phyloP scores from a whole-genome alignment of 2,797 vertebrate genomes.

The Lagorchestes hirsutus region DNA sequence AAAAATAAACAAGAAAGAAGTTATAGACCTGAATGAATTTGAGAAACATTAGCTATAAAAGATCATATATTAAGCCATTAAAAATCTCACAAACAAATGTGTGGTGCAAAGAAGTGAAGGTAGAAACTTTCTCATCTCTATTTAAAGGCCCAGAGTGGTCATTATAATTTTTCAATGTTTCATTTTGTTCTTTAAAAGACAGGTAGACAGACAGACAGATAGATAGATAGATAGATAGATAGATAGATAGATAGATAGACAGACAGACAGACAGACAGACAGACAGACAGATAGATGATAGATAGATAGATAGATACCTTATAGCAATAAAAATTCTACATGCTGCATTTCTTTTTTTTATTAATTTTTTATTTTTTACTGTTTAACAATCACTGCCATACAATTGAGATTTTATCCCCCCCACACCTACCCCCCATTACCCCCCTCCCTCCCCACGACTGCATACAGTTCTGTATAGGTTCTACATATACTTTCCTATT shows the following conservation, averaged over 20 bases:
- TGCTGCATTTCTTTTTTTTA: not conserved
- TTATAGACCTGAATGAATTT: not conserved
- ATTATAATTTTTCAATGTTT: not conserved
- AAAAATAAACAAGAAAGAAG: not conserved
- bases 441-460: too few relatives aligned
- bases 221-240: not conserved
- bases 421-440: too few relatives aligned
- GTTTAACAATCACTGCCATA: too few relatives aligned
- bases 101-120: not conserved
- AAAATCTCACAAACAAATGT: not conserved
- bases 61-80: not conserved
- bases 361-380: too few relatives aligned
- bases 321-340: not conserved
- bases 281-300: not conserved
- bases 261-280: too few relatives aligned
- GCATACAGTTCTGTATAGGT: too few relatives aligned
- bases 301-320: not conserved
- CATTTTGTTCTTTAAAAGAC: not conserved
- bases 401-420: too few relatives aligned
- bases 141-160: not conserved
- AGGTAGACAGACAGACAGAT: too few relatives aligned
- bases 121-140: not conserved
- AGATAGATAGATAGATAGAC: not conserved
- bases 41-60: too few relatives aligned
- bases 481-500: too few relatives aligned